Base-by-base conservation (phyloP, 2,888 invertebrate genomes). In the Salpingus planirostris region DNA sequence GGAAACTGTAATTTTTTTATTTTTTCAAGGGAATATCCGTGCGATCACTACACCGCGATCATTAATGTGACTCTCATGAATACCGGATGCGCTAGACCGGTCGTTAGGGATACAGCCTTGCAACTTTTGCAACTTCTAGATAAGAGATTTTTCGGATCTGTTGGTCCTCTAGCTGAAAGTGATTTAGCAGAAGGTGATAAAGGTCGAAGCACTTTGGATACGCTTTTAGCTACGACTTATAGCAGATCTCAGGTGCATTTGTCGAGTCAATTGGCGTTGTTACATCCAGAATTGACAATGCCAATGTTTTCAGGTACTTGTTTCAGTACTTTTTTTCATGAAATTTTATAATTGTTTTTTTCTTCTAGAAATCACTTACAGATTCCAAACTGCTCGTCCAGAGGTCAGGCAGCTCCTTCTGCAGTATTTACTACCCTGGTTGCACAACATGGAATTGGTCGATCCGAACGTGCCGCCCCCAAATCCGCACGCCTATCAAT, bases 251-350 rank as follows among this genome's bases (percentile, higher is more conserved):
- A 96, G 67, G 78, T 88, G 52, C 89, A 87, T 60, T 73, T 97
- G 15, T 93, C 95, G 0, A 77, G 88, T 23, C 93, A 96, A 59
- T 72, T 98, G 52, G 89, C 97, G 0, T 84, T 89, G 47, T 71
- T 95, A 13, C 95, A 97, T 59, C 95, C 97, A 0, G 96, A 97
- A 59, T 74, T 98, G 22, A 97, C 98, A 13, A 96, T 98, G 93
- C 93, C 96, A 0, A 93, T 98, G 80, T 96, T 98, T 69, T 96
- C 96, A 58, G 96, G 95, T 93, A 65, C 68, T 60, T n/a, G n/a
- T n/a, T 15, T 23, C 14, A 4, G 13, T 24, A 11, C 24, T 30
- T 10, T 21, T 8, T 14, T 27, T 27, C 6, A n/a, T 18, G 5
- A 18, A 18, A 18, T 18, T 18, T 6, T 8, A 5, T 18, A 12